A percentile compares a stretch with the other conserved stretches of the same genome.
Evolutionary conservation across 2,888 invertebrate species (phyloP).

Genomic region (Euspilapteryx auroguttella): DNA sequence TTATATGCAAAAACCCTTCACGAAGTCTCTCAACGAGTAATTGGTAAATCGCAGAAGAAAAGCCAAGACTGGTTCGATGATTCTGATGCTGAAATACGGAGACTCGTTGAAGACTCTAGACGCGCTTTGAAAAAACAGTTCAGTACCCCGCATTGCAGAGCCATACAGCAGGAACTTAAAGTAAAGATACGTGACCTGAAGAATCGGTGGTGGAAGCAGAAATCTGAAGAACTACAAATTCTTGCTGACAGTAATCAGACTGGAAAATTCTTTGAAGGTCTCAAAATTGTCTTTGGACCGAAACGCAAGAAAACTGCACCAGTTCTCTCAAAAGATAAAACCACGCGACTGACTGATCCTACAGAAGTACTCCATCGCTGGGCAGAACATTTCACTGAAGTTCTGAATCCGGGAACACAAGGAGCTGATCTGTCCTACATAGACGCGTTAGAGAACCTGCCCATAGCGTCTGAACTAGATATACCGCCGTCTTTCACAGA

Average conservation of each 20-base stretch:
- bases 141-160: too few species aligned
- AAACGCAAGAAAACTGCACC: neutral
- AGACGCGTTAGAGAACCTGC: neutral
- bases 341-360: conserved; percentile 1
- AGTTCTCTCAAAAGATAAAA: conserved; percentile 2
- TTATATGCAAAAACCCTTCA: neutral
- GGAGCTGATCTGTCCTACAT: conserved; percentile 5
- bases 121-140: neutral
- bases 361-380: conserved; percentile 6
- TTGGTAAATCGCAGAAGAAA: neutral
- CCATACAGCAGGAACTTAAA: too few species aligned
- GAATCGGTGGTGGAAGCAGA: conserved; percentile 8
- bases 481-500: neutral
- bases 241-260: conserved; percentile 8
- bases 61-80: neutral
- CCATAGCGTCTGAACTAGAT: neutral
- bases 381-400: conserved; percentile 8
- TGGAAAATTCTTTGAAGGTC: conserved; percentile 5
- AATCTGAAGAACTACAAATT: conserved; percentile 6
- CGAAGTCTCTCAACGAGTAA: conserved; percentile 1
- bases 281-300: conserved; percentile 5
- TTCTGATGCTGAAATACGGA: neutral
- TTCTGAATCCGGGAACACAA: conserved; percentile 8
- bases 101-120: conserved; percentile 1
- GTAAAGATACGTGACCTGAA: too few species aligned